Base-by-base conservation (phyloP, 2,888 invertebrate species). In the Lasioglossum pauxillum region DNA sequence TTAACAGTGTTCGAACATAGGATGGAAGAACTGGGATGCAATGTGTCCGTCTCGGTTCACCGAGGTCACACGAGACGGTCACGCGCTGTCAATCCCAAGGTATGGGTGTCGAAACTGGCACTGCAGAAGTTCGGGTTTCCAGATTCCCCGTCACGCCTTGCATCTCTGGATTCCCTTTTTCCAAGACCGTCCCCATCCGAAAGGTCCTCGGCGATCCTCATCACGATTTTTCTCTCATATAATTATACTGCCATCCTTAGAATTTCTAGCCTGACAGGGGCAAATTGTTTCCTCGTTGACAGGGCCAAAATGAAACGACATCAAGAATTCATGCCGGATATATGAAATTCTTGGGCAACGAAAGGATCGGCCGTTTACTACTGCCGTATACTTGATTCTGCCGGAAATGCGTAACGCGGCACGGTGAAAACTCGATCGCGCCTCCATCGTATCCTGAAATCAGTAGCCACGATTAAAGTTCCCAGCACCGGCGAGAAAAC, bases 41-140 rank as follows among this genome's bases (percentile, higher is more conserved):
- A 91, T 87, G 92, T 88, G 83, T 83, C 76, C 86, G 92, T 89
- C 81, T 88, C 92, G 89, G 88, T 91, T 89, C 89, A 83, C 77
- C 87, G 91, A 88, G 90, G 88, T 91, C 88, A 83, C 78, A 83
- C 86, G 82, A 88, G 87, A 90, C 82, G 88, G 93, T 93, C 92
- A 93, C 90, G 93, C 92, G 78, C 90, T 88, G 88, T 81, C 87
- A 89, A 82, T 83, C 89, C 78, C 35, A 82, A 78, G 93, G 90
- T 91, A 93, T 93, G 91, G 77, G 83, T 91, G 87, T 89, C 86
- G 91, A 91, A 92, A 92, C 64, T 41, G 69, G 76, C 41, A 72
- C 72, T 78, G 79, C 78, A 75, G 82, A 88, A 85, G 88, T 89
- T 91, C 79, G 78, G 75, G 41, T 86, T 88, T 83, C 81, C 78